Evolutionary conservation across 2,797 vertebrate species (phyloP).

Genomic region (Cheirogaleus major): DNA sequence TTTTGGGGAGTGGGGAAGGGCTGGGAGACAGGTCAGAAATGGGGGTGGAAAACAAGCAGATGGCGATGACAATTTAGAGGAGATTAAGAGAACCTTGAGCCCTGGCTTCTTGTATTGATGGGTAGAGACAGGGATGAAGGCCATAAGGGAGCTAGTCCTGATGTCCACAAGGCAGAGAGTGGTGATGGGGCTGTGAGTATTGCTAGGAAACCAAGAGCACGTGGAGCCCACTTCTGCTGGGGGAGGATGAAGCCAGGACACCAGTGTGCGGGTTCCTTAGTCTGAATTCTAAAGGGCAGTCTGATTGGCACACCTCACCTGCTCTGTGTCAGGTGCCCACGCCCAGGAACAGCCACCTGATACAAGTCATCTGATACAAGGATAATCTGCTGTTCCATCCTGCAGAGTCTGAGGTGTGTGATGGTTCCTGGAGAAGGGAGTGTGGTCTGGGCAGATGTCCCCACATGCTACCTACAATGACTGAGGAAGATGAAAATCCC

Average conservation of each 20-base stretch:
- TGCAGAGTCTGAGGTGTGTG: neutral
- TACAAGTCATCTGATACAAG: neutral
- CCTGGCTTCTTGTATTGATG: neutral
- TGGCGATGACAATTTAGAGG: neutral
- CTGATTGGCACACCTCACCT: neutral
- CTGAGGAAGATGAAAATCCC: neutral
- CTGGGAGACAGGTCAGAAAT: neutral
- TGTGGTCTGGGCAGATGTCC: neutral
- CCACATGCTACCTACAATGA: neutral
- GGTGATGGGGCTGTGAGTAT: neutral
- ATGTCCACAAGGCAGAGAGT: neutral
- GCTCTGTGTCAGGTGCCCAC: neutral
- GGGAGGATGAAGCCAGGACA: neutral
- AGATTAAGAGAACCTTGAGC: neutral
- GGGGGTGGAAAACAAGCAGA: accelerated
- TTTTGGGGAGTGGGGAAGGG: neutral
- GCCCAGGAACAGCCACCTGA: neutral
- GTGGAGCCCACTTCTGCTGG: accelerated
- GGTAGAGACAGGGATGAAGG: neutral
- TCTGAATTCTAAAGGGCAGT: neutral
- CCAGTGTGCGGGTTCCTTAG: too few species aligned
- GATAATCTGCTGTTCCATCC: neutral
- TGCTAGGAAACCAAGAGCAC: neutral
- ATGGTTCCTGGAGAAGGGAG: neutral
- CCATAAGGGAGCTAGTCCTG: neutral